Percentiles rank a stretch among this genome's conserved stretches.
phyloP scores from a whole-genome alignment of 1,140 invertebrate species.

The Zelostemma sp. region DNA sequence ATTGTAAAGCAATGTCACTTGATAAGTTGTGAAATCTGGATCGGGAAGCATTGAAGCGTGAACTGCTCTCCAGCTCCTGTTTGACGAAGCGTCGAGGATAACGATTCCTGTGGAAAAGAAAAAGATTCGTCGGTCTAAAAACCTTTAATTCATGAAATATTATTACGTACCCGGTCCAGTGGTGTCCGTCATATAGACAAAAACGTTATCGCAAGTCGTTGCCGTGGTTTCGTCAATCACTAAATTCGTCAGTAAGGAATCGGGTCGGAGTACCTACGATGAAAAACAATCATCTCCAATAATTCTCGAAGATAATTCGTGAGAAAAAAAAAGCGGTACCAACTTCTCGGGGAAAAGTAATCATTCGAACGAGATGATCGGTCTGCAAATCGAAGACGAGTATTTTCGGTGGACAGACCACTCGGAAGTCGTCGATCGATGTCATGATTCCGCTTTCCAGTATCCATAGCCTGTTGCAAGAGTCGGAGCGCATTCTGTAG shows the following conservation, averaged over 20 bases:
- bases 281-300: constrained; percentile 10
- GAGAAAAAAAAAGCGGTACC: constrained; percentile 12
- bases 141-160: background rate
- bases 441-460: constrained; percentile 80
- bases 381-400: constrained; percentile 83
- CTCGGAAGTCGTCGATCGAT: constrained; percentile 80
- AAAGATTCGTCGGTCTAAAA: too few relatives aligned
- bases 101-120: constrained; percentile 73
- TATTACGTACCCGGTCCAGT: constrained; percentile 76
- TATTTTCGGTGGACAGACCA: constrained; percentile 83
- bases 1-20: constrained; percentile 40
- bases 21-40: constrained; percentile 79
- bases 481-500: constrained; percentile 79
- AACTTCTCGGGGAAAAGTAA: constrained; percentile 67
- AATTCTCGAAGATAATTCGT: constrained; percentile 1
- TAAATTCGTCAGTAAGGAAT: constrained; percentile 81
- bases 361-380: constrained; percentile 74
- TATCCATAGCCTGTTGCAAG: constrained; percentile 84
- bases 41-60: constrained; percentile 86
- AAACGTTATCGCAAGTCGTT: constrained; percentile 79
- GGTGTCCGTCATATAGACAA: constrained; percentile 84
- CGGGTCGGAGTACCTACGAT: constrained; percentile 75
- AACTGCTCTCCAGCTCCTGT: constrained; percentile 81
- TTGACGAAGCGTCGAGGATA: constrained; percentile 78
- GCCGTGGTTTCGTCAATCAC: constrained; percentile 79